Evolutionary conservation across 2,797 vertebrate genomes (phyloP).

Genomic region (Xenopus petersii): DNA sequence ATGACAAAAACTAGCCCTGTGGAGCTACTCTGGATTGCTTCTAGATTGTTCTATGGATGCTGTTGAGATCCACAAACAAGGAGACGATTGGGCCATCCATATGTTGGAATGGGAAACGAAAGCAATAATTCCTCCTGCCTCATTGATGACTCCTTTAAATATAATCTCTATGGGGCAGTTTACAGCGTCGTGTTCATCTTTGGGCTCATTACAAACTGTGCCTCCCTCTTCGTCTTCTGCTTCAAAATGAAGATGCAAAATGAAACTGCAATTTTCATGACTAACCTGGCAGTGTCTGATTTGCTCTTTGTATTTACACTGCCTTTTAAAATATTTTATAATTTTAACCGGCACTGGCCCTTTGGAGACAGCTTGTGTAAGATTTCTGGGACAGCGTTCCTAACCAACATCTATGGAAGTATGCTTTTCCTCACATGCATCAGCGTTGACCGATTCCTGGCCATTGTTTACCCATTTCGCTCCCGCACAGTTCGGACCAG

Average conservation of each 20-base stretch:
- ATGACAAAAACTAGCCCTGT: slow-evolving; percentile 46
- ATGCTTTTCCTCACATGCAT: slow-evolving; percentile 98
- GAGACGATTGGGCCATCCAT: slow-evolving; percentile 55
- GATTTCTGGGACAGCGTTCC: slow-evolving; percentile 91
- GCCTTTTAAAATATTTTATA: slow-evolving; percentile 97
- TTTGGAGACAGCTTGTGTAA: slow-evolving; percentile 93
- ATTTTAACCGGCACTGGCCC: slow-evolving; percentile 93
- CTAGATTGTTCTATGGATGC: slow-evolving; percentile 62
- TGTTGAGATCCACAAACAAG: slow-evolving; percentile 57
- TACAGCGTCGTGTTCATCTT: slow-evolving; percentile 94
- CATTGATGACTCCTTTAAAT: slow-evolving; percentile 96
- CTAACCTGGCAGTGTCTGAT: slow-evolving; percentile 90
- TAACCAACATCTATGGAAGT: slow-evolving; percentile 96
- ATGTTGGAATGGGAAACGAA: slow-evolving; percentile 75
- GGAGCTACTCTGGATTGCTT: slow-evolving; percentile 14
- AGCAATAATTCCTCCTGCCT: slow-evolving; percentile 86
- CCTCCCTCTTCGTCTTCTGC: slow-evolving; percentile 93
- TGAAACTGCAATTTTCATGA: slow-evolving; percentile 95
- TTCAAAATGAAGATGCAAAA: slow-evolving; percentile 91
- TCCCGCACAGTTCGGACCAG: slow-evolving; percentile 87
- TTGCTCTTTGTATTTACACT: slow-evolving; percentile 92
- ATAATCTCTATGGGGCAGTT: slow-evolving; percentile 90
- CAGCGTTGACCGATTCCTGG: slow-evolving; percentile 92
- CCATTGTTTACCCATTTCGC: slow-evolving; percentile 91
- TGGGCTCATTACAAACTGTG: slow-evolving; percentile 92